phyloP scores from a whole-genome alignment of 2,888 invertebrate genomes.

The Amblyjoppa fuscipennis region DNA sequence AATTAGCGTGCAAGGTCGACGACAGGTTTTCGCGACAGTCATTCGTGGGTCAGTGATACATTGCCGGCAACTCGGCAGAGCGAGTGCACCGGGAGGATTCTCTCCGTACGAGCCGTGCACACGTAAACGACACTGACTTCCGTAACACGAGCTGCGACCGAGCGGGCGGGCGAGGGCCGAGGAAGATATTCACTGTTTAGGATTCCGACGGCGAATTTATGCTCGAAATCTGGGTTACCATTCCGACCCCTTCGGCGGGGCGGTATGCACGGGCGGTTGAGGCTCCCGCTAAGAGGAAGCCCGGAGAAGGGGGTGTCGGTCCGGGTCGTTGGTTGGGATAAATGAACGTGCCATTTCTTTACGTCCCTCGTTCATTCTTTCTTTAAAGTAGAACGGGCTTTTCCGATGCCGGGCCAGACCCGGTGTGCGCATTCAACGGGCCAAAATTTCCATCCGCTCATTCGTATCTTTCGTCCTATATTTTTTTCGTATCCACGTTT shows the following conservation, averaged over 20 bases:
- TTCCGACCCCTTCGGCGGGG: slow-evolving; percentile 65
- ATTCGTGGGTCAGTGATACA: slow-evolving; percentile 27
- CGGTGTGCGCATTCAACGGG: slow-evolving; percentile 15
- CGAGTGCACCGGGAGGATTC: slow-evolving; percentile 20
- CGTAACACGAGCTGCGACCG: slow-evolving; percentile 33
- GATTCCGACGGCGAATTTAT: slow-evolving; percentile 67
- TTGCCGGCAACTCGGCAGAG: slow-evolving; percentile 17
- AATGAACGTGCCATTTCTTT: slow-evolving; percentile 62
- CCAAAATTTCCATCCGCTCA: slow-evolving; percentile 38
- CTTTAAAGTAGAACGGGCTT: slow-evolving; percentile 38
- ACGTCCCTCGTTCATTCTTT: slow-evolving; percentile 33
- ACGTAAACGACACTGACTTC: slow-evolving; percentile 42
- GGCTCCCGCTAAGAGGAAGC: slow-evolving; percentile 35
- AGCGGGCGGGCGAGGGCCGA: slow-evolving; percentile 22
- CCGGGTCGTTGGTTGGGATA: slow-evolving; percentile 65
- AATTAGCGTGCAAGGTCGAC: not conserved
- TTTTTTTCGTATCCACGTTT: slow-evolving; percentile 7
- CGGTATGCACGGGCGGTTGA: slow-evolving; percentile 61
- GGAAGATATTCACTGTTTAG: slow-evolving; percentile 50
- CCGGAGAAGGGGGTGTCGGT: slow-evolving; percentile 27
- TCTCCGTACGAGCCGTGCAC: not conserved
- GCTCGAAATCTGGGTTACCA: slow-evolving; percentile 69
- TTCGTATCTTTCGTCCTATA: not conserved
- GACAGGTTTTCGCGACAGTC: not conserved
- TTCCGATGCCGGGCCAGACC: not conserved